Base-by-base conservation (phyloP, 2,797 vertebrate genomes). In the Gephyroberyx darwinii region DNA sequence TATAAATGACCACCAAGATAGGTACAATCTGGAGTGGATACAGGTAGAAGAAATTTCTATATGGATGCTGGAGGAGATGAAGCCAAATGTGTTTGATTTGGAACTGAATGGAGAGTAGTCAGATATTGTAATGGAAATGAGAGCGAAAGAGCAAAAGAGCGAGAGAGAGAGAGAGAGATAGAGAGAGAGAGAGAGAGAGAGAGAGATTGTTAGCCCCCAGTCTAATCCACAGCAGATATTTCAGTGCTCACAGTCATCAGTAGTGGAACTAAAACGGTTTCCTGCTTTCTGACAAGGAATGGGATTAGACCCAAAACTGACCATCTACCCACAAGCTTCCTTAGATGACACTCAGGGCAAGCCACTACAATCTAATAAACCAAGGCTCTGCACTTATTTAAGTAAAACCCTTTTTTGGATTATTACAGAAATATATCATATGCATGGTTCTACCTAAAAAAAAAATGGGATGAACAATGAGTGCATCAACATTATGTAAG, bases 201-300 rank as follows among this genome's bases (percentile, higher is more conserved):
- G 47, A 71, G 41, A 47, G 30, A 72, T 65, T 71, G 52, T 78
- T 72, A 14, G 69, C 54, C 69, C 59, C 8, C n/a, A 30, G 48
- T 70, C 33, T 68, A 82, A 87, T 74, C 65, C 79, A 66, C 64
- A 43, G 14, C 57, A 74, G 19, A 74, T 71, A 74, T 74, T 85
- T 63, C 37, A 43, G 12, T 56, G 66, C 48, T 61, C 56, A 52
- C 65, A 84, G 56, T 64, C 55, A 59, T 19, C 58, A 60, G 50
- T 65, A 58, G 65, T 78, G 63, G 65, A 85, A 81, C 77, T 81
- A 75, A 86, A 73, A 64, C 57, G 47, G 65, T 78, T 83, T 78
- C 45, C 68, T 68, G 62, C 61, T 67, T 71, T 71, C 31, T n/a
- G 71, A 56, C 33, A 63, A 51, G 66, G 19, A 70, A 58, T 77